Conservation (phyloP, 2,888 invertebrate species). For the Micropterix aruncella region DNA sequence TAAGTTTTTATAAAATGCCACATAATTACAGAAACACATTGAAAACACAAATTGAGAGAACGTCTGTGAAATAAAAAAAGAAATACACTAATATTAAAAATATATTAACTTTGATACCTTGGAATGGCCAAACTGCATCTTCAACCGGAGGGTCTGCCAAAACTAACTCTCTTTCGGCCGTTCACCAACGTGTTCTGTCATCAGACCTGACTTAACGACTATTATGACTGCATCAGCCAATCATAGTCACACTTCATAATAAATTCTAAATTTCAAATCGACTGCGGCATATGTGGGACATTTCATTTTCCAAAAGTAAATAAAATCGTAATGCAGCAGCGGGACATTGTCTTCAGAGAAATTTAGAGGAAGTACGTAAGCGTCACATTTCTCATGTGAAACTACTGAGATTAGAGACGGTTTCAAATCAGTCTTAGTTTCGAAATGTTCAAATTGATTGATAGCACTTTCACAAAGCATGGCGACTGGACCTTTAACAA, state of each 20-base stretch:
- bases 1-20: too few species aligned
- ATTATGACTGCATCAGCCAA: constrained; percentile 40
- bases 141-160: constrained; percentile 32
- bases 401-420: background rate
- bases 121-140: constrained; percentile 30
- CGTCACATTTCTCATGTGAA: too few species aligned
- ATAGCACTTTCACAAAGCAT: constrained; percentile 35
- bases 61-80: constrained; percentile 11
- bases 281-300: background rate
- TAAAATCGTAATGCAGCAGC: too few species aligned
- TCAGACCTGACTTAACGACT: constrained; percentile 43
- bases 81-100: constrained; percentile 19
- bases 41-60: too few species aligned
- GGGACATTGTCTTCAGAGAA: too few species aligned
- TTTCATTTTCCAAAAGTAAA: too few species aligned
- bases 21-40: too few species aligned
- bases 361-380: too few species aligned
- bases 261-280: background rate
- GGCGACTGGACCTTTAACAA: constrained; percentile 45
- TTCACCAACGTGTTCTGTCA: constrained; percentile 38
- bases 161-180: constrained; percentile 25
- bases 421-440: background rate
- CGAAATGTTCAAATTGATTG: background rate
- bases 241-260: constrained; percentile 16
- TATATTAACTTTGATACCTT: constrained; percentile 41